Evolutionary conservation across 2,888 invertebrate genomes (phyloP), one percentile per base, ranked within the genome.

Genomic region (Brenthis ino): DNA sequence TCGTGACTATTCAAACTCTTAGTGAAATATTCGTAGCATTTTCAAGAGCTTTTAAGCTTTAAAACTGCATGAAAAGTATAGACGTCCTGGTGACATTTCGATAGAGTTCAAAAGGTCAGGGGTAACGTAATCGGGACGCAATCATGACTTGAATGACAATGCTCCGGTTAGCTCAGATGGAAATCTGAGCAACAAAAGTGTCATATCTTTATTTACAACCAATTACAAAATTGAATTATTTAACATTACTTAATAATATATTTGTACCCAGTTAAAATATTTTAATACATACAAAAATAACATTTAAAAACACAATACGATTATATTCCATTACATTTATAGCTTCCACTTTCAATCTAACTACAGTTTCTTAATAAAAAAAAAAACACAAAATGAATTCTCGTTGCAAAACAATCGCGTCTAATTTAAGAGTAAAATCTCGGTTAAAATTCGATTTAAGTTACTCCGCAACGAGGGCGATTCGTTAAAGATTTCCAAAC

Each of bases 101-200:
- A 75, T 77, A 73, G 84, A 84, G 91, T 91, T 91, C 89, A 91
- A 82, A 82, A 79, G 91, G 91, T 91, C 91, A 91, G 85, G 90
- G 91, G 87, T 90, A 81, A 81, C 82, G 84, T 81, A 84, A 82
- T 82, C 84, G 84, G 80, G 83, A 82, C 84, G 84, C 80, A 82
- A 81, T 83, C 89, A 89, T 83, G 88, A 74, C 76, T 75, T 78
- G 89, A 89, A 89, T 91, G 86, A 85, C 85, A 88, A 91, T 86
- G 81, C 80, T 77, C 75, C 78, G 79, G 80, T 79, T 80, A 81
- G 81, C 57, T 51, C 53, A 79, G 82, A 81, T 81, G 83, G 82
- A 71, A 72, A 53, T 53, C 63, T 76, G 77, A 60, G n/a, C 50
- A 28, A 33, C 50, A 72, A 74, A 67, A 69, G 57, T 5, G 37